A percentile compares a stretch with the other conserved stretches of the same genome.
phyloP scores from a whole-genome alignment of 2,888 invertebrate species.

The Luffia ferchaultella region DNA sequence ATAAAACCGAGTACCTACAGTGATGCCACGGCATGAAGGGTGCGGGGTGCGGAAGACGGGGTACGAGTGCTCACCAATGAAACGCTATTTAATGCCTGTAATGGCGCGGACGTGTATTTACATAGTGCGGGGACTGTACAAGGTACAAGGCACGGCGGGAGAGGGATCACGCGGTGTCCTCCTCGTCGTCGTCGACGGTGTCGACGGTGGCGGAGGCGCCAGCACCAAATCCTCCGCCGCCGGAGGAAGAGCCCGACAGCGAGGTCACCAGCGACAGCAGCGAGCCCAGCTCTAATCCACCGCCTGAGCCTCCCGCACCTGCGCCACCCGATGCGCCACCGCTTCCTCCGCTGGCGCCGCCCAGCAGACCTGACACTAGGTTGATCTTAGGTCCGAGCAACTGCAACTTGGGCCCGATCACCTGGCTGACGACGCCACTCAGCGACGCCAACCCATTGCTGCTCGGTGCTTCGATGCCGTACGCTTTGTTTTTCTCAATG shows the following conservation, averaged over 20 bases:
- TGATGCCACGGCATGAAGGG: too few species aligned
- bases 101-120: conserved; percentile 1
- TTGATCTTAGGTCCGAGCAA: conserved; percentile 73
- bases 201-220: conserved; percentile 42
- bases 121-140: conserved; percentile 18
- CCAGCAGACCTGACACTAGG: conserved; percentile 58
- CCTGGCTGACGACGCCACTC: conserved; percentile 72
- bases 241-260: conserved; percentile 53
- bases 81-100: neutral
- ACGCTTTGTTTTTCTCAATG: conserved; percentile 78
- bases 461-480: conserved; percentile 74
- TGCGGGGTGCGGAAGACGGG: conserved; percentile 4
- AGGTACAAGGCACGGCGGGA: conserved; percentile 21
- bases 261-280: conserved; percentile 54
- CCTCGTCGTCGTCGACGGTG: conserved; percentile 52
- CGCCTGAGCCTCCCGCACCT: conserved; percentile 29
- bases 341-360: conserved; percentile 66
- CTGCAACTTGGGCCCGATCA: conserved; percentile 75
- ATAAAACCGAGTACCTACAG: too few species aligned
- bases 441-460: conserved; percentile 66
- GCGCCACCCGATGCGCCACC: conserved; percentile 58
- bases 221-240: conserved; percentile 35
- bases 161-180: conserved; percentile 43
- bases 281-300: conserved; percentile 41
- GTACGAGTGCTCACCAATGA: neutral